These are phyloP conservation scores for Helleia helle DNA, from an alignment of 2,888 invertebrate genomes.

Conservation along the genomic window DNA sequence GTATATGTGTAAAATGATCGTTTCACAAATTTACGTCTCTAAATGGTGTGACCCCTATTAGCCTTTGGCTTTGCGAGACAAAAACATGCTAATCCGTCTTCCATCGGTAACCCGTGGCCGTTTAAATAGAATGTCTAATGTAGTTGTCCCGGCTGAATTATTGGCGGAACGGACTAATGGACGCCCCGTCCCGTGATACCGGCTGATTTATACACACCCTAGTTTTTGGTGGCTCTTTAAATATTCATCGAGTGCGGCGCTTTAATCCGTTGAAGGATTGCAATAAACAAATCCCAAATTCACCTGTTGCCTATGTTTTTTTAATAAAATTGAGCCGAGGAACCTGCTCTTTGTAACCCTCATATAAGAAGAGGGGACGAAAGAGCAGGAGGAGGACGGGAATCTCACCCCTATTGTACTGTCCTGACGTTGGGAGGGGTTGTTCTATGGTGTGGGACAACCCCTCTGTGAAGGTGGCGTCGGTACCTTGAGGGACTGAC, in stretches of 20 bases:
- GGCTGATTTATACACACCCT: slow-evolving; percentile 18
- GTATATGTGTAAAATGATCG: too few relatives aligned
- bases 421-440: too few relatives aligned
- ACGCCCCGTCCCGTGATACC: slow-evolving; percentile 15
- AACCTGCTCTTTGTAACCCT: too few relatives aligned
- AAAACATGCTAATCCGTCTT: slow-evolving; percentile 2
- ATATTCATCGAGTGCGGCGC: slow-evolving; percentile 4
- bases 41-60: neutral
- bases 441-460: too few relatives aligned
- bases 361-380: too few relatives aligned
- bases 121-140: slow-evolving; percentile 23
- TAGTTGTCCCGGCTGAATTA: slow-evolving; percentile 24
- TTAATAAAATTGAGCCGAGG: too few relatives aligned
- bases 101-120: neutral
- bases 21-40: too few relatives aligned
- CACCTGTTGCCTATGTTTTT: neutral
- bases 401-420: too few relatives aligned
- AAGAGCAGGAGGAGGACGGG: too few relatives aligned
- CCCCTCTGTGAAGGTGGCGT: too few relatives aligned
- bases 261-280: neutral
- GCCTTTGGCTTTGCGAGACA: neutral
- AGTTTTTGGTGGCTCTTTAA: slow-evolving; percentile 3
- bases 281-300: neutral
- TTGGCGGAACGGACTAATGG: slow-evolving; percentile 26
- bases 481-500: too few relatives aligned